Evolutionary conservation across 2,113 vertebrate genomes (phyloP), one percentile per base, ranked within the genome.

Genomic region (Neotoma lepida): DNA sequence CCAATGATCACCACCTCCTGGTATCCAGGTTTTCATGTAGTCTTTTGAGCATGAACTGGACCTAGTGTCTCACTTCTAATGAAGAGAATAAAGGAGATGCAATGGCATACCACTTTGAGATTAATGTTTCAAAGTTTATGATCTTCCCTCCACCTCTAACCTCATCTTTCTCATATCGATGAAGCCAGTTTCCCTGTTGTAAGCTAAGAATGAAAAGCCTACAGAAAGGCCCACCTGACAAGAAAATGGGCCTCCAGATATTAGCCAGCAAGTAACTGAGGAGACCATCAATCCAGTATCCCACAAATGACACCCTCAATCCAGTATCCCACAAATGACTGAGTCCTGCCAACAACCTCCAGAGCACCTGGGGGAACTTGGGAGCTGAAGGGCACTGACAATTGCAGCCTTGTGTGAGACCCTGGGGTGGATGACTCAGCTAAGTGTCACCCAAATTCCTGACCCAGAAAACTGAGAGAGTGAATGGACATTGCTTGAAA

Each of bases 21-120:
- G 4, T 35, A 54, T 51, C 20, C 41, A 78, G 49, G n/a, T 10
- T 73, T 92, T 71, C 54, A 22, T 61, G 1, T 41, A 54, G 28
- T 88, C 54, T 56, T 28, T 68, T 81, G 73, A 95, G 10, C 71
- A 26, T 51, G 18, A 41, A 9, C 39, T 95, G 26, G 28, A 90
- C 39, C 58, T 85, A 54, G 64, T 35, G 44, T 92, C n/a, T 92
- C 44, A 93, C 9, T 90, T 92, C 70, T 85, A 68, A 85, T 85
- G 63, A 56, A 33, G 1, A 91, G 70, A 89, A 85, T 84, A 74
- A 63, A 20, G 63, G 70, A 66, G 78, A 54, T 13, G 33, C 64
- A 56, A 88, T 71, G 58, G 58, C 10, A 39, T 26, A 77, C 66
- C 77, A 17, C 49, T 94, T 71, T 35, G 58, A 90, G 56, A 44